Percentiles rank a stretch among this genome's conserved stretches.
Evolutionary conservation across 2,113 vertebrate genomes (phyloP).

Genomic region (Aptenodytes patagonicus): DNA sequence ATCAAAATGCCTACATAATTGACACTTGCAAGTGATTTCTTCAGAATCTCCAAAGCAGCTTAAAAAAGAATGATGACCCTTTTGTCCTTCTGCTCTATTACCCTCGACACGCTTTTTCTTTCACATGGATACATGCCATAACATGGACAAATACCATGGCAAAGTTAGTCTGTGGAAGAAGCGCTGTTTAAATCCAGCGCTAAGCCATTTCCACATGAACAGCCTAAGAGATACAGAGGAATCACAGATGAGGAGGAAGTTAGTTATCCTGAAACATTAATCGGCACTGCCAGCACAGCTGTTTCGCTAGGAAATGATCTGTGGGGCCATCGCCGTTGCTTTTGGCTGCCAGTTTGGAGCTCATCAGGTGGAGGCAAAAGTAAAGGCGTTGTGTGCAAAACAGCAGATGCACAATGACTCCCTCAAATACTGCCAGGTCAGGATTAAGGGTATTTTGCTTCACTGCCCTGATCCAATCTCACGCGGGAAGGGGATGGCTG

Average conservation of each 20-base stretch:
- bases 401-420: background rate
- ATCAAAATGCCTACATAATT: background rate
- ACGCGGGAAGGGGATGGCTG: accelerated
- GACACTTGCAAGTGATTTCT: background rate
- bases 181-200: background rate
- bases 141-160: background rate
- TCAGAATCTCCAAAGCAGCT: background rate
- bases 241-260: conserved; percentile 2
- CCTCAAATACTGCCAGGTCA: background rate
- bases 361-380: background rate
- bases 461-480: background rate
- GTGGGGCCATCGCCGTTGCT: accelerated
- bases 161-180: background rate
- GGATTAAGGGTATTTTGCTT: background rate
- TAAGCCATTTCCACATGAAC: conserved; percentile 39
- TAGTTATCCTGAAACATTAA: conserved; percentile 64
- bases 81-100: conserved; percentile 49
- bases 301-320: background rate
- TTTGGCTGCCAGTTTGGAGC: background rate
- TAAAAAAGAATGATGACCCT: conserved; percentile 40
- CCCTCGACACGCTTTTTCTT: conserved; percentile 12
- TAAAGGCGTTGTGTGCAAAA: background rate
- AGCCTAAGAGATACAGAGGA: conserved; percentile 20
- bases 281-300: conserved; percentile 20
- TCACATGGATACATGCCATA: background rate